Evolutionary conservation across 1,140 invertebrate genomes (phyloP).

Genomic region (Limonius californicus): DNA sequence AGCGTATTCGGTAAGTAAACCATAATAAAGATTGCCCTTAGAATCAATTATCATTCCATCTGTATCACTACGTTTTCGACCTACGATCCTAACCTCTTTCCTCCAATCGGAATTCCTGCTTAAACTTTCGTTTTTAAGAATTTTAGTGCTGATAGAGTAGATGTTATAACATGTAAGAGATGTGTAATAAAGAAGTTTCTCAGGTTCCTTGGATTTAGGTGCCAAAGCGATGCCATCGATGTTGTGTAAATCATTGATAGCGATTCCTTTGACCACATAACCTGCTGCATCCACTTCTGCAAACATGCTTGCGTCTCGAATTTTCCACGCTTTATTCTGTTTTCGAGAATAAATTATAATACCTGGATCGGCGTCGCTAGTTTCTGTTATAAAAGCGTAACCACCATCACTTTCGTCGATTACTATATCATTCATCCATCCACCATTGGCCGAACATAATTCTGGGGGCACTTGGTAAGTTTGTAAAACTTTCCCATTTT

Average conservation of each 20-base stretch:
- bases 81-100: slow-evolving; percentile 3
- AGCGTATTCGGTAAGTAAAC: slow-evolving; percentile 2
- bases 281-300: slow-evolving; percentile 52
- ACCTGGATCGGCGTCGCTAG: slow-evolving; percentile 58
- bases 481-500: slow-evolving; percentile 51
- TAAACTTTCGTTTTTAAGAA: slow-evolving; percentile 16
- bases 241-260: slow-evolving; percentile 50
- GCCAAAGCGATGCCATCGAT: slow-evolving; percentile 60
- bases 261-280: slow-evolving; percentile 55
- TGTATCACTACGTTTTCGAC: slow-evolving; percentile 2
- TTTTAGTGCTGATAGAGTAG: slow-evolving; percentile 5
- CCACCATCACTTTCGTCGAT: slow-evolving; percentile 62
- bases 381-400: slow-evolving; percentile 67
- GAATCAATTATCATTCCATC: slow-evolving; percentile 17
- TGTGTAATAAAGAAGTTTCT: slow-evolving; percentile 23
- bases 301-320: slow-evolving; percentile 61
- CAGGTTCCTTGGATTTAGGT: background rate
- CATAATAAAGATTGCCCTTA: slow-evolving; percentile 16
- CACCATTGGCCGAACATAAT: slow-evolving; percentile 49
- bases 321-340: slow-evolving; percentile 63
- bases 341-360: slow-evolving; percentile 62
- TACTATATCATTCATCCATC: slow-evolving; percentile 64
- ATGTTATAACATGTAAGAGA: background rate
- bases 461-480: slow-evolving; percentile 55
- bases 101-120: slow-evolving; percentile 4